Evolutionary conservation across 2,797 vertebrate genomes (phyloP).

Genomic region (Sebastes elongatus): DNA sequence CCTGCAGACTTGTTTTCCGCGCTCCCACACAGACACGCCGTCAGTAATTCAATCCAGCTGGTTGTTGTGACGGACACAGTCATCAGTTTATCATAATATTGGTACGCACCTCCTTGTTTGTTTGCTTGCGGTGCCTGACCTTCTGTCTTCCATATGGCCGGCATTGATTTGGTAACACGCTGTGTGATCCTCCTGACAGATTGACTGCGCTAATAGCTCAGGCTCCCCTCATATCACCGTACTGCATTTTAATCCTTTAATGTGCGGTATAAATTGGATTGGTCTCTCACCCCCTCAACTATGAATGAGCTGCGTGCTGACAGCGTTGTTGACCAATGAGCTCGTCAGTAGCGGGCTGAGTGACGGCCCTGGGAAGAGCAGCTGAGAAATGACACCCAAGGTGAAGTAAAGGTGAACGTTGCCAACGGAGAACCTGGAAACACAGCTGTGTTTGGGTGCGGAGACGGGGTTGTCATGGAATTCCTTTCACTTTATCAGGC

Average conservation of each 20-base stretch:
- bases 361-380: conserved; percentile 36
- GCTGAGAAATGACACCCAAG: conserved; percentile 51
- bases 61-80: conserved; percentile 47
- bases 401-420: conserved; percentile 65
- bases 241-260: conserved; percentile 71
- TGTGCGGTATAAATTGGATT: conserved; percentile 64
- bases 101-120: conserved; percentile 54
- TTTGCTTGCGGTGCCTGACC: conserved; percentile 61
- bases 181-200: conserved; percentile 64
- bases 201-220: conserved; percentile 53
- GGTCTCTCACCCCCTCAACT: conserved; percentile 40
- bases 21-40: conserved; percentile 32
- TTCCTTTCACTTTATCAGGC: conserved; percentile 63
- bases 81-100: conserved; percentile 59
- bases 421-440: conserved; percentile 24
- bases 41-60: conserved; percentile 56
- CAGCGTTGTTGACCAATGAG: conserved; percentile 42
- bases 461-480: conserved; percentile 59
- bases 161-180: conserved; percentile 62
- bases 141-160: conserved; percentile 68
- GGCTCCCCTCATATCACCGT: conserved; percentile 40
- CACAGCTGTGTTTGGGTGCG: conserved; percentile 66
- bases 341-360: conserved; percentile 20
- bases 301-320: conserved; percentile 36
- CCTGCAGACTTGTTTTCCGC: conserved; percentile 17